phyloP scores from a whole-genome alignment of 2,888 invertebrate species.

The Campoplex nolae region DNA sequence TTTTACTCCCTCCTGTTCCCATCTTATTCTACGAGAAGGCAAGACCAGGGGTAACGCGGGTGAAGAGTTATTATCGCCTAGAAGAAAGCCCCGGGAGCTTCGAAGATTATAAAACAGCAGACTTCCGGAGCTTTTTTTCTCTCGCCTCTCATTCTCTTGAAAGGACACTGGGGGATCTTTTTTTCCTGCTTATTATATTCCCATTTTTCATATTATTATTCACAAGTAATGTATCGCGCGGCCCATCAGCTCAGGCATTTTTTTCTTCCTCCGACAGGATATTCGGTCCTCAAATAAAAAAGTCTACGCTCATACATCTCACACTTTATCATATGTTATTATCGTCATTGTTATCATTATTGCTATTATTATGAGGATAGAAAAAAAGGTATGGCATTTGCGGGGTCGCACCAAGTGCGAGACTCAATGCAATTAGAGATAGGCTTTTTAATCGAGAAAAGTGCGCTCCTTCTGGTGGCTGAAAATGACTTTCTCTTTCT shows the following conservation, averaged over 20 bases:
- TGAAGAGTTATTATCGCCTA: slow-evolving; percentile 44
- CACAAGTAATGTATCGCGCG: slow-evolving; percentile 25
- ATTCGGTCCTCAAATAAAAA: slow-evolving; percentile 17
- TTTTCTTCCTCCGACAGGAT: slow-evolving; percentile 19
- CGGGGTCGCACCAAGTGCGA: slow-evolving; percentile 13
- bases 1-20: background rate
- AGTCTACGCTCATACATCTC: background rate
- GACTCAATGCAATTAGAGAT: slow-evolving; percentile 62
- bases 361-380: slow-evolving; percentile 19
- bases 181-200: slow-evolving; percentile 46
- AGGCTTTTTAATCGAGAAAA: slow-evolving; percentile 61
- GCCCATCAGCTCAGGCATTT: background rate
- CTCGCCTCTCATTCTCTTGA: slow-evolving; percentile 38
- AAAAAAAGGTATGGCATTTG: slow-evolving; percentile 12
- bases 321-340: slow-evolving; percentile 23
- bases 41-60: slow-evolving; percentile 14
- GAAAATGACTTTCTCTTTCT: slow-evolving; percentile 17
- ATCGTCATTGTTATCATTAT: slow-evolving; percentile 13
- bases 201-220: slow-evolving; percentile 53
- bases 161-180: slow-evolving; percentile 39
- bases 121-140: slow-evolving; percentile 62
- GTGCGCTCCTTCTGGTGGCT: slow-evolving; percentile 46
- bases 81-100: slow-evolving; percentile 39
- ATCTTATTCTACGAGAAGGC: background rate
- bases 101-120: slow-evolving; percentile 53